Conservation (phyloP, 2,113 vertebrate species). For the Procavia capensis region DNA sequence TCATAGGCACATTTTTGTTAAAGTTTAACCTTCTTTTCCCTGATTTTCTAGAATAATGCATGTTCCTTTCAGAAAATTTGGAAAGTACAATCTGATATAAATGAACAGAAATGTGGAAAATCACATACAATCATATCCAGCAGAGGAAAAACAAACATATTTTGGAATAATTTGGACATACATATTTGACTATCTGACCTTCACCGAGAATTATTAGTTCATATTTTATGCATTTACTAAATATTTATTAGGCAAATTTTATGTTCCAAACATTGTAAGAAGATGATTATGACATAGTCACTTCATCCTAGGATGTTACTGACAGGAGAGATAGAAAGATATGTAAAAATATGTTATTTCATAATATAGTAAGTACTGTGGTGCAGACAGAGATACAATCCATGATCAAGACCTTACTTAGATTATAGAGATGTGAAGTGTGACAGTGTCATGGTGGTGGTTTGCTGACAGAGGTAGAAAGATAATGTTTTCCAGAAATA, state of each 20-base stretch:
- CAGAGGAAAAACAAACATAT: neutral
- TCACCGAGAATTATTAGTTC: neutral
- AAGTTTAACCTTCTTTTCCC: neutral
- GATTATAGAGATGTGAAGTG: neutral
- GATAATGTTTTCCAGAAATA: neutral
- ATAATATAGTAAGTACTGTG: neutral
- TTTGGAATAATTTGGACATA: neutral
- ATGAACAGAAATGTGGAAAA: neutral
- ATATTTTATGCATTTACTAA: neutral
- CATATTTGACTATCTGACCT: neutral
- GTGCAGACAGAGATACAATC: neutral
- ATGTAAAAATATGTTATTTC: neutral
- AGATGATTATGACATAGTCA: neutral
- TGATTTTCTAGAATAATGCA: neutral
- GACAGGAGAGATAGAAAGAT: neutral
- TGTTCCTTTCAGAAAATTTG: conserved; percentile 4
- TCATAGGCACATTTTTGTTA: neutral
- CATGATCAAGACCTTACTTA: neutral
- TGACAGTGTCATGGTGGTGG: neutral
- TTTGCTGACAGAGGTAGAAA: neutral
- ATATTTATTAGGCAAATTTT: neutral
- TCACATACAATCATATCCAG: neutral
- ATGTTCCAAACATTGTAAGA: neutral
- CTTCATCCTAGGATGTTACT: neutral
- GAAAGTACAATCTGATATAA: neutral